Evolutionary conservation across 2,113 vertebrate genomes (phyloP).

Genomic region (Corapipo altera): DNA sequence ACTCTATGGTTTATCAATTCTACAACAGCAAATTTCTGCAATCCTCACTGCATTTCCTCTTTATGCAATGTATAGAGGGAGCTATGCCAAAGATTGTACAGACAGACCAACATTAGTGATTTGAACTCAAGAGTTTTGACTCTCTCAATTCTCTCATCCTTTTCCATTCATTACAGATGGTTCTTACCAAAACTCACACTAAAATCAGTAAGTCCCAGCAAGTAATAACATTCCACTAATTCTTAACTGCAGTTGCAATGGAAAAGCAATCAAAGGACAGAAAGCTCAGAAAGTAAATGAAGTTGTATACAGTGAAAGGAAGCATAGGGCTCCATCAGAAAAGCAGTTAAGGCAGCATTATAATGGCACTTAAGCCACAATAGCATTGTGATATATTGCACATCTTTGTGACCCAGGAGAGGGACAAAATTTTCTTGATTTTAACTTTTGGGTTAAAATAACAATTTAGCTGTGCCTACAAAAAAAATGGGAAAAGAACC

Average conservation of each 20-base stretch:
- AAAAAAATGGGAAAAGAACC: neutral
- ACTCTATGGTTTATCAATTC: neutral
- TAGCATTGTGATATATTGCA: neutral
- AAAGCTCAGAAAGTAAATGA: neutral
- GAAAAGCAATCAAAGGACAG: neutral
- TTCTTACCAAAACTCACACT: neutral
- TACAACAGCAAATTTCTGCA: neutral
- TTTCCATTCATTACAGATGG: neutral
- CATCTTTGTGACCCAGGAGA: neutral
- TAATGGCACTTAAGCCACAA: neutral
- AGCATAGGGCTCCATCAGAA: neutral
- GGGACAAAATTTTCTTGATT: neutral
- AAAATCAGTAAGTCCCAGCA: neutral
- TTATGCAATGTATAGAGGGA: neutral
- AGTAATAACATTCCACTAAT: neutral
- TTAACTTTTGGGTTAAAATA: neutral
- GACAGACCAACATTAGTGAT: neutral
- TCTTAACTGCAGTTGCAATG: neutral
- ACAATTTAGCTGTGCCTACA: neutral
- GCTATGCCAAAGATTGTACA: neutral
- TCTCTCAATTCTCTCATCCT: neutral
- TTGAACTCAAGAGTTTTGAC: neutral
- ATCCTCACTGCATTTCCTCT: neutral
- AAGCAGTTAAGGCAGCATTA: neutral
- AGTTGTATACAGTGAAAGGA: neutral